Conservation (phyloP, 2,113 vertebrate species). For the cattle (Bos taurus) region DNA sequence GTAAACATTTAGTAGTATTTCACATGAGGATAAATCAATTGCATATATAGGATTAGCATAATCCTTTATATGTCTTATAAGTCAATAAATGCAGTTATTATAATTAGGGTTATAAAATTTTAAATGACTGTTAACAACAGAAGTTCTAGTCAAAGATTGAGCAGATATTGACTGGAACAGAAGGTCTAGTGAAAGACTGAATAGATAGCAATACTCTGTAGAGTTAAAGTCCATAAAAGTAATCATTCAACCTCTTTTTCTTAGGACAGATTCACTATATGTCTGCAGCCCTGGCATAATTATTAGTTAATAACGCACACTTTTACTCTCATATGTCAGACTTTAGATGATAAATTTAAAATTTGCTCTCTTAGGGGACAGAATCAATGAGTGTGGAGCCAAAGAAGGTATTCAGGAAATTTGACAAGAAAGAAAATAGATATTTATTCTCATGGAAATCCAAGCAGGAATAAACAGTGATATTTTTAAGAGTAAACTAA, state of each 20-base stretch:
- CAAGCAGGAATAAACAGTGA: neutral
- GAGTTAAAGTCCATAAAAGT: neutral
- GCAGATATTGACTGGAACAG: neutral
- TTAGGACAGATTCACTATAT: neutral
- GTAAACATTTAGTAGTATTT: neutral
- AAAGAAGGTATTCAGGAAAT: neutral
- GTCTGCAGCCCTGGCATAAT: neutral
- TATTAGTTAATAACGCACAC: neutral
- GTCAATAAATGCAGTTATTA: neutral
- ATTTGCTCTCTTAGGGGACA: neutral
- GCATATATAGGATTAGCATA: neutral
- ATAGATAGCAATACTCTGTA: neutral
- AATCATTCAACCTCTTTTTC: neutral
- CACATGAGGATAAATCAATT: neutral
- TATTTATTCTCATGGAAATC: neutral
- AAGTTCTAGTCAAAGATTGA: neutral
- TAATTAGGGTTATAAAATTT: neutral
- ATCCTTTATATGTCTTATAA: neutral
- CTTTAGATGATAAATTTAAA: neutral
- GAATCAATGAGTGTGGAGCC: fast-evolving
- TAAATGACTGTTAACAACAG: neutral
- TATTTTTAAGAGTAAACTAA: neutral
- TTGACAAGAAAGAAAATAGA: neutral
- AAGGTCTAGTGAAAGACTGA: neutral
- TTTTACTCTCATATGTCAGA: neutral